Evolutionary conservation across 2,113 vertebrate species (phyloP).

Genomic region (Sula dactylatra): DNA sequence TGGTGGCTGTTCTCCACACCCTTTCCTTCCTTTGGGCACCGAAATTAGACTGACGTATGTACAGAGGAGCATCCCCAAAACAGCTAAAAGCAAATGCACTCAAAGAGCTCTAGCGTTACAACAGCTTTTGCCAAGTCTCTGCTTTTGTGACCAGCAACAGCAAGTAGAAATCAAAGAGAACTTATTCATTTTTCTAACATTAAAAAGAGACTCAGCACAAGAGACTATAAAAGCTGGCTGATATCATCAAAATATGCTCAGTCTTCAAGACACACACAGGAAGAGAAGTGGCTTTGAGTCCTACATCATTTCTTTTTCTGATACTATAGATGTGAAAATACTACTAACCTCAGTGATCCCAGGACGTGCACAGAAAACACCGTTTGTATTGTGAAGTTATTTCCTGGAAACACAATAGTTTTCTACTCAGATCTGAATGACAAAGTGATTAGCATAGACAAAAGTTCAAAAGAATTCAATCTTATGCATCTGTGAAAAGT

Average conservation of each 20-base stretch:
- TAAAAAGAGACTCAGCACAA: neutral
- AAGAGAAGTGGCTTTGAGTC: neutral
- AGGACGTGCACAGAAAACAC: neutral
- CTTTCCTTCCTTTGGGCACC: constrained; percentile 58
- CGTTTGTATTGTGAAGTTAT: neutral
- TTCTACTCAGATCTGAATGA: neutral
- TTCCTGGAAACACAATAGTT: neutral
- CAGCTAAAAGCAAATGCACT: neutral
- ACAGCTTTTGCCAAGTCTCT: neutral
- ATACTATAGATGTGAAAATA: neutral
- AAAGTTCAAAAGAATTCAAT: neutral
- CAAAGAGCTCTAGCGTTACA: neutral
- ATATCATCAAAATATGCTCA: neutral
- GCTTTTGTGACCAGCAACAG: neutral
- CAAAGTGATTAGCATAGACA: neutral
- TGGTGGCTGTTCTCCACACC: neutral
- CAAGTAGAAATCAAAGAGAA: neutral
- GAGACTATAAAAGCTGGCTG: neutral
- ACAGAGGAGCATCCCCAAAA: neutral
- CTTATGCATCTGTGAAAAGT: neutral
- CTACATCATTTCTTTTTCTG: neutral
- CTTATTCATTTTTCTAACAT: neutral
- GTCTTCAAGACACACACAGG: neutral
- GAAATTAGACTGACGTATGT: neutral
- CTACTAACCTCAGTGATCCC: neutral